Evolutionary conservation across 1,140 invertebrate species (phyloP), one percentile per base, ranked within the genome.

Genomic region (Cydia strobilella): DNA sequence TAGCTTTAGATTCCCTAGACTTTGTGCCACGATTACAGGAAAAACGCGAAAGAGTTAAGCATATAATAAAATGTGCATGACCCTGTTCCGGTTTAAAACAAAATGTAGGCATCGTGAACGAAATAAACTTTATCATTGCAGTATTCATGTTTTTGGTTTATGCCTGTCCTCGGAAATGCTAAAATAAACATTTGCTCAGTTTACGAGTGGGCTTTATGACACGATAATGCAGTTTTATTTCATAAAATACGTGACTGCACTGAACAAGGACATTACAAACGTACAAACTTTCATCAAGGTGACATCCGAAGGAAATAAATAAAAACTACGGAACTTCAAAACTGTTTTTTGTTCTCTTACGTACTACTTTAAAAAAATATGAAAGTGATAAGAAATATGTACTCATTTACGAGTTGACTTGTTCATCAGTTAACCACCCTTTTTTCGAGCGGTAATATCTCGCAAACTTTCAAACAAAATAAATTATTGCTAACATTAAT

Each of bases 161-260:
- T 35, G 65, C 2, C 31, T 10, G 27, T 69, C 65, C 65, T 35
- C 65, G 7, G 65, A 69, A 69, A 69, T 69, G 65, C n/a, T 35
- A 69, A 69, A 69, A 66, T 66, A 31, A 66, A 35, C 54, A 39
- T 69, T 69, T 18, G 31, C 31, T 35, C 27, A 39, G 65, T 69
- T 69, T 69, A 69, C 18, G n/a, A 69, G 54, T 59, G 20, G n/a
- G 18, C 7, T 59, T 59, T 23, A 59, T 59, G 54, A 59, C 54
- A 59, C 2, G 51, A 59, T 59, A 59, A 59, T 59, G 54, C 54
- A 59, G 54, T 59, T 69, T 69, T 69, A 69, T 69, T 18, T 35
- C 15, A 69, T 13, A 69, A n/a, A 39, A 69, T 39, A 69, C 65
- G 65, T 69, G 65, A 69, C 65, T 18, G 65, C 20, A 59, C 54